Conservation (phyloP, 2,888 invertebrate species). For the Ornithoptera priamus region DNA sequence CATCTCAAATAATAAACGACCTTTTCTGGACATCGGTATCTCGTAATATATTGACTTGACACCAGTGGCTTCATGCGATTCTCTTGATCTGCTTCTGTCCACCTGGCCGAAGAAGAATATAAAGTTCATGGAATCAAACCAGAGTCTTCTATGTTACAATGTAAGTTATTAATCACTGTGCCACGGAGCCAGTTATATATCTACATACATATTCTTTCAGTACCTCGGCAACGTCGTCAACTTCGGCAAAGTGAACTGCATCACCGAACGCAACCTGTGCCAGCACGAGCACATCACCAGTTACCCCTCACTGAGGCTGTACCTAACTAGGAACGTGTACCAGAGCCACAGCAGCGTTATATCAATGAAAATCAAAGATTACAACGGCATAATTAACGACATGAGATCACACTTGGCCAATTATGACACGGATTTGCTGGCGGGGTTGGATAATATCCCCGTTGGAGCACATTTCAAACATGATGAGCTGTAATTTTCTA, state of each 20-base stretch:
- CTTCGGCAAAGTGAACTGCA: slow-evolving; percentile 70
- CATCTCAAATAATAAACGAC: too few relatives aligned
- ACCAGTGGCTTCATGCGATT: too few relatives aligned
- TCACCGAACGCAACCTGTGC: slow-evolving; percentile 62
- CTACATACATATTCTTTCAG: slow-evolving; percentile 40
- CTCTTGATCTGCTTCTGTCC: too few relatives aligned
- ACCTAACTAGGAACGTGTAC: slow-evolving; percentile 49
- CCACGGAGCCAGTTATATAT: too few relatives aligned
- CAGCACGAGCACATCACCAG: slow-evolving; percentile 64
- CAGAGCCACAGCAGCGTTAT: slow-evolving; percentile 52
- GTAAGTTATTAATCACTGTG: too few relatives aligned
- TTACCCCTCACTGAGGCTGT: slow-evolving; percentile 65
- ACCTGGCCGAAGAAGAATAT: too few relatives aligned
- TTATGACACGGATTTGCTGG: slow-evolving; percentile 48
- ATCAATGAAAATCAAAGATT: slow-evolving; percentile 49
- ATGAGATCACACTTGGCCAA: slow-evolving; percentile 51
- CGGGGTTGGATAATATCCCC: slow-evolving; percentile 41
- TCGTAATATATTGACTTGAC: too few relatives aligned
- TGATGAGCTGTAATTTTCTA: slow-evolving; percentile 56
- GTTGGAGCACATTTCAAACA: slow-evolving; percentile 46
- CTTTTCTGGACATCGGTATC: too few relatives aligned
- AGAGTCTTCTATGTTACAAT: too few relatives aligned
- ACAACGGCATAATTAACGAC: slow-evolving; percentile 47
- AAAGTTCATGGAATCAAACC: too few relatives aligned
- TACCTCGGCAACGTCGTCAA: slow-evolving; percentile 58